A percentile compares a stretch with the other conserved stretches of the same genome.
These are phyloP conservation scores for Papilio xuthus DNA, from an alignment of 1,140 invertebrate genomes.

Conservation along the genomic window DNA sequence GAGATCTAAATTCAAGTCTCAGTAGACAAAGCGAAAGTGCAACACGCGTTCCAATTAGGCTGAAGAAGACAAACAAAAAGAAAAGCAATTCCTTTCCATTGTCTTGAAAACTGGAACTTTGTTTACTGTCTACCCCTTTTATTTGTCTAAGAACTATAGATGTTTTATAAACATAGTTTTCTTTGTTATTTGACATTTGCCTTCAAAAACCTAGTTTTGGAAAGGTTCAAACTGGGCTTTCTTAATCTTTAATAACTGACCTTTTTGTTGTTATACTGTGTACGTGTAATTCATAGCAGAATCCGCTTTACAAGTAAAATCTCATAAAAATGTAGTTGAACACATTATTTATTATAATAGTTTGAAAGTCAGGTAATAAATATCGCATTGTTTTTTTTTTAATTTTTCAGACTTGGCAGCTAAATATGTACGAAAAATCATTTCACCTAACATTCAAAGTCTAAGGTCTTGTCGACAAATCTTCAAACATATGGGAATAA, in stretches of 20 bases:
- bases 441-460: no score
- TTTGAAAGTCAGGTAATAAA: neutral
- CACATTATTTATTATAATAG: neutral
- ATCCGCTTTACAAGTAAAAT: neutral
- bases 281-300: neutral
- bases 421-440: no score
- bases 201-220: conserved; percentile 10
- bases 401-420: no score
- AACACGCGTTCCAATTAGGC: conserved; percentile 32
- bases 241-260: neutral
- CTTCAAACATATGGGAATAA: no score
- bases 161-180: conserved; percentile 22
- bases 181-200: conserved; percentile 29
- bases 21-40: conserved; percentile 17
- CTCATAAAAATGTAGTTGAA: neutral
- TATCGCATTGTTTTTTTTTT: no score
- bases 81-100: conserved; percentile 17
- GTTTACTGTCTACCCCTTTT: conserved; percentile 30
- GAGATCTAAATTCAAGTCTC: conserved; percentile 9
- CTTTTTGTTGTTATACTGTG: neutral
- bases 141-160: neutral
- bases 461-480: no score
- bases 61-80: conserved; percentile 27
- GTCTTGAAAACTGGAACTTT: conserved; percentile 28
- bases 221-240: neutral